Evolutionary conservation across 2,888 invertebrate genomes (phyloP).

Genomic region (Xestia xanthographa): DNA sequence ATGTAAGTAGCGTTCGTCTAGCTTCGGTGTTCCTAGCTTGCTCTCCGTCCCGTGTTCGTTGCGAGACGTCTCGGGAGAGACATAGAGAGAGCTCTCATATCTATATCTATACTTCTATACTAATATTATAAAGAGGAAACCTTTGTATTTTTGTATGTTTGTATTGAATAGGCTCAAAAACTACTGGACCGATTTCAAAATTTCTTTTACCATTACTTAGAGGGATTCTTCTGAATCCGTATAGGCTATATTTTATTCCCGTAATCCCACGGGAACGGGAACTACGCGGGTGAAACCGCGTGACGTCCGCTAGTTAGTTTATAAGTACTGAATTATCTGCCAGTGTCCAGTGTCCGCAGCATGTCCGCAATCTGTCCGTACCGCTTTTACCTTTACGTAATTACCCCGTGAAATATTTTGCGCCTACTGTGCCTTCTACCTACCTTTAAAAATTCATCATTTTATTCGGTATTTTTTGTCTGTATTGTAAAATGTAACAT

Average conservation of each 20-base stretch:
- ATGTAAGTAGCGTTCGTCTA: background rate
- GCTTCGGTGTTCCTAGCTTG: background rate
- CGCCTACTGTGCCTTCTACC: constrained; percentile 21
- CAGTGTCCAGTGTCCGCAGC: background rate
- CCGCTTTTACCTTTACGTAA: background rate
- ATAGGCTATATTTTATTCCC: too few relatives aligned
- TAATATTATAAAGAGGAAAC: too few relatives aligned
- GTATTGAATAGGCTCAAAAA: too few relatives aligned
- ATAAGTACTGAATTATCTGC: background rate
- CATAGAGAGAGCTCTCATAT: background rate
- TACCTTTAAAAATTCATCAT: background rate
- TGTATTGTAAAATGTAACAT: constrained; percentile 4
- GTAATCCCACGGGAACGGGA: too few relatives aligned
- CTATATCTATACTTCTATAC: too few relatives aligned
- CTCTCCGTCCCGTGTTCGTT: background rate
- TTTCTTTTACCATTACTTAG: too few relatives aligned
- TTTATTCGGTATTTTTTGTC: background rate
- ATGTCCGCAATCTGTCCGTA: background rate
- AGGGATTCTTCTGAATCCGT: too few relatives aligned
- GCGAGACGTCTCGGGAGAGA: background rate
- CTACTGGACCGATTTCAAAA: too few relatives aligned
- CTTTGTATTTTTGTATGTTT: too few relatives aligned
- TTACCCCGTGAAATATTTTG: constrained; percentile 4
- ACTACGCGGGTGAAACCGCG: too few relatives aligned
- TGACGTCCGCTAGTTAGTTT: too few relatives aligned